phyloP scores from a whole-genome alignment of 2,888 invertebrate genomes.

The Frankliniella fusca region DNA sequence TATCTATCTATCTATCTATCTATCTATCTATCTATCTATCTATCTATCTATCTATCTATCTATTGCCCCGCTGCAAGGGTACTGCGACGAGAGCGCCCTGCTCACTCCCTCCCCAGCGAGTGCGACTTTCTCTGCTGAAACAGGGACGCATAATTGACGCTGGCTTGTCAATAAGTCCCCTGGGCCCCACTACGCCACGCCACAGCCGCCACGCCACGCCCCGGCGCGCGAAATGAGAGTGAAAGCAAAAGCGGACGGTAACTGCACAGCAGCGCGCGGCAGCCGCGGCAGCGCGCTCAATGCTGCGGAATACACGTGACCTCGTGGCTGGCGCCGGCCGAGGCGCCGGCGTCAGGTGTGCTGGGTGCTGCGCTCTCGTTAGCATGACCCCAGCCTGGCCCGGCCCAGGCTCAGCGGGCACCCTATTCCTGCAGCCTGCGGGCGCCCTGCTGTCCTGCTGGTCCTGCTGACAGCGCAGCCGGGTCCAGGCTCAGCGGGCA shows the following conservation, averaged over 20 bases:
- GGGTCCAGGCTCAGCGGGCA: too few species aligned
- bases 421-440: too few species aligned
- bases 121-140: background rate
- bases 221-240: background rate
- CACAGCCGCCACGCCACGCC: background rate
- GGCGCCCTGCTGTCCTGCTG: too few species aligned
- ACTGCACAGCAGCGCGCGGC: background rate
- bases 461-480: too few species aligned
- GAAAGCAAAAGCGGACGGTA: background rate
- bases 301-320: background rate
- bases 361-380: too few species aligned
- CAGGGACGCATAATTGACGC: background rate
- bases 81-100: background rate
- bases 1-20: background rate
- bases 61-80: background rate
- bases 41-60: too few species aligned
- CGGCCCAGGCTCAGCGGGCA: too few species aligned
- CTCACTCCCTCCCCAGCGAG: background rate
- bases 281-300: background rate
- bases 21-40: too few species aligned
- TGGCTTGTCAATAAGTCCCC: background rate
- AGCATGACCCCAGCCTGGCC: too few species aligned
- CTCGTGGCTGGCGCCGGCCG: background rate
- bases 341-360: background rate
- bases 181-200: background rate